Percentiles rank a stretch among this genome's conserved stretches.
Conservation (phyloP, 2,113 vertebrate species). For the Uropsilus gracilis region DNA sequence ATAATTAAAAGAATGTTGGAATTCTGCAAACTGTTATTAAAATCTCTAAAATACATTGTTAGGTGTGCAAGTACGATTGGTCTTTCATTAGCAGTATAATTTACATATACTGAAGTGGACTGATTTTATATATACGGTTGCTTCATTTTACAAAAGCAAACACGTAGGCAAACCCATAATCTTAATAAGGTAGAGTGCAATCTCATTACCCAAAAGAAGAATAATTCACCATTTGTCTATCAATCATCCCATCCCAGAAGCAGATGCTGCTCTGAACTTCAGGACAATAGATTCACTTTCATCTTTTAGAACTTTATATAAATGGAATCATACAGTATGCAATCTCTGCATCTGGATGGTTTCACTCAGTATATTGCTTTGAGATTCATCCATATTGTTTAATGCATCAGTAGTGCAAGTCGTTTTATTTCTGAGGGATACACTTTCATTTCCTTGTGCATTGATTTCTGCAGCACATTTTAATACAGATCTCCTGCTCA, state of each 20-base stretch:
- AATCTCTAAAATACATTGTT: neutral
- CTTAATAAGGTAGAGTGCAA: neutral
- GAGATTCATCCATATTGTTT: neutral
- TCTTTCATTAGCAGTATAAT: neutral
- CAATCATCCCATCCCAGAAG: neutral
- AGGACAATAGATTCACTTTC: neutral
- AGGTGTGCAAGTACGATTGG: neutral
- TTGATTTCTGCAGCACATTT: neutral
- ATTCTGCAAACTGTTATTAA: neutral
- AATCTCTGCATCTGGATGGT: neutral
- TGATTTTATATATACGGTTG: neutral
- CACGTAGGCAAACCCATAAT: neutral
- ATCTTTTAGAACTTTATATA: neutral
- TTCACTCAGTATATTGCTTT: neutral
- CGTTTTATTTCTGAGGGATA: neutral
- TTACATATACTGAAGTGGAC: neutral
- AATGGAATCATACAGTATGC: neutral
- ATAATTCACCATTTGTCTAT: neutral
- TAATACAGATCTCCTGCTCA: neutral
- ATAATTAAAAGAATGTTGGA: neutral
- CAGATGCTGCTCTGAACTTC: neutral
- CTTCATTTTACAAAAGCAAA: neutral
- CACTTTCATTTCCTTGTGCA: neutral
- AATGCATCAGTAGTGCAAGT: neutral
- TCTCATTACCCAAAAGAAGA: neutral